Evolutionary conservation across 2,113 vertebrate genomes (phyloP).

Genomic region (Entosphenus tridentatus): DNA sequence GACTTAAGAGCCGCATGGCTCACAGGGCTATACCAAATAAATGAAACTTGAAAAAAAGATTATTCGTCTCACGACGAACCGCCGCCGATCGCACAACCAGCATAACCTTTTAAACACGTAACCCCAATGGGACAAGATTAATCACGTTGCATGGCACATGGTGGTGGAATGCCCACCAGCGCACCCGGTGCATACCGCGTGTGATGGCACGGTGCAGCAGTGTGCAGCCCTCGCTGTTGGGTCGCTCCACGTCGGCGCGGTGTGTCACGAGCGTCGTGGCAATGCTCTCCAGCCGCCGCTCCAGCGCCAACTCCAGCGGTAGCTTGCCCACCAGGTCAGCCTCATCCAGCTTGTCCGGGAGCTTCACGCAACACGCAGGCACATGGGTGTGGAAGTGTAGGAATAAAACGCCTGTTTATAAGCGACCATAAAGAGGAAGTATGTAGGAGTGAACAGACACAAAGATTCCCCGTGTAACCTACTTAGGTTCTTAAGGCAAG

Average conservation of each 20-base stretch:
- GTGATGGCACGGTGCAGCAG: conserved; percentile 88
- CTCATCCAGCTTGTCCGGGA: conserved; percentile 78
- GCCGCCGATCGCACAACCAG: too few relatives aligned
- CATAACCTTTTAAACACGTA: too few relatives aligned
- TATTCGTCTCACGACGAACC: too few relatives aligned
- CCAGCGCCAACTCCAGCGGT: conserved; percentile 65
- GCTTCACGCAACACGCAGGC: conserved; percentile 14
- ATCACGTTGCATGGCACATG: too few relatives aligned
- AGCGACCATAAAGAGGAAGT: neutral
- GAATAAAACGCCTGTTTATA: neutral
- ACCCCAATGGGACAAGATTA: too few relatives aligned
- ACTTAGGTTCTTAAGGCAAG: too few relatives aligned
- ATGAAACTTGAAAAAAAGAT: too few relatives aligned
- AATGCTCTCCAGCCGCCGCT: conserved; percentile 61
- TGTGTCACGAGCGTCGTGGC: conserved; percentile 68
- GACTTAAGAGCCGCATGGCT: too few relatives aligned
- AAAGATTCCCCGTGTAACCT: neutral
- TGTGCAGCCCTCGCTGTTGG: conserved; percentile 77
- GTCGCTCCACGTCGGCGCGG: conserved; percentile 76
- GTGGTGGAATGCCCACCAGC: too few relatives aligned
- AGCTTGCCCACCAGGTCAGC: conserved; percentile 76
- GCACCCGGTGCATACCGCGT: conserved; percentile 33
- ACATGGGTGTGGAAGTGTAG: neutral
- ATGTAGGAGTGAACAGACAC: neutral
- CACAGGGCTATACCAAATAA: too few relatives aligned